Conservation (phyloP, 2,888 invertebrate species). For the Mimachlamys varia region DNA sequence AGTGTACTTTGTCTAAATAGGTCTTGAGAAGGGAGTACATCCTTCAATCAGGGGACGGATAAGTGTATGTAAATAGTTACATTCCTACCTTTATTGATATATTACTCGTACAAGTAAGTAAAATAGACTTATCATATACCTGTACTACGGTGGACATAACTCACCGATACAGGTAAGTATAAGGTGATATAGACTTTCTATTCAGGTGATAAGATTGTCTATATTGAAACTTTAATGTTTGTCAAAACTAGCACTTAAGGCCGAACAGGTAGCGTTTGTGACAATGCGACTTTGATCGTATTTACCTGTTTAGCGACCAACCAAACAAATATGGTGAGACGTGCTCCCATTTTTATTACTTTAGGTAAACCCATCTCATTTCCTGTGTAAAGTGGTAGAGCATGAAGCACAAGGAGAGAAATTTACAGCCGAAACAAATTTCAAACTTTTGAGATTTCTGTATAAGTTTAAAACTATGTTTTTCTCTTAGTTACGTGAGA, state of each 20-base stretch:
- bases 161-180: slow-evolving; percentile 32
- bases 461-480: no score
- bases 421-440: background rate
- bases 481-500: no score
- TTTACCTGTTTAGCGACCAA: slow-evolving; percentile 6
- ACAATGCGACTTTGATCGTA: slow-evolving; percentile 6
- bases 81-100: background rate
- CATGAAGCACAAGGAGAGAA: background rate
- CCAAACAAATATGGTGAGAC: background rate
- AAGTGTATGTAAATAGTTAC: slow-evolving; percentile 1
- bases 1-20: background rate
- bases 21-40: background rate
- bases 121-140: slow-evolving; percentile 17
- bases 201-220: slow-evolving; percentile 33
- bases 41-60: slow-evolving; percentile 29
- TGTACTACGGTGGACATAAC: background rate
- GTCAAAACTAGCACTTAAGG: slow-evolving; percentile 25
- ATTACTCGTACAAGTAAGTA: background rate
- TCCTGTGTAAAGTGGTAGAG: background rate
- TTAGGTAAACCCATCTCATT: background rate
- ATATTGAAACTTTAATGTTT: slow-evolving; percentile 36
- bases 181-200: slow-evolving; percentile 31
- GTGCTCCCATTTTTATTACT: background rate
- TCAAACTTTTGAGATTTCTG: no score
- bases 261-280: slow-evolving; percentile 31